Evolutionary conservation across 2,797 vertebrate species (phyloP).

Genomic region (Oreortyx pictus): DNA sequence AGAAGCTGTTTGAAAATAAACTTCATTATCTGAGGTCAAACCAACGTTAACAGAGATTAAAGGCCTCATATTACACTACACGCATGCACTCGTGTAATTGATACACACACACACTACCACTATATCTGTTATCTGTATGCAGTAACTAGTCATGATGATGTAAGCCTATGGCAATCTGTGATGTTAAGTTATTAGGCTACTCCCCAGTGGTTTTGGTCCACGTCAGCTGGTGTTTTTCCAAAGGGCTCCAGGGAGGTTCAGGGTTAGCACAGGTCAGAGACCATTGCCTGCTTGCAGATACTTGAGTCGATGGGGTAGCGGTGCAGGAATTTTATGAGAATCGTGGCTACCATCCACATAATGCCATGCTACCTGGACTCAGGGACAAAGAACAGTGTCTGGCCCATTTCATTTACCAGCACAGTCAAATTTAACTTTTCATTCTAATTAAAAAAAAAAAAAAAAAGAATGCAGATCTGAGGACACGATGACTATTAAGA

Average conservation of each 20-base stretch:
- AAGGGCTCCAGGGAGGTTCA: neutral
- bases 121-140: too few relatives aligned
- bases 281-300: neutral
- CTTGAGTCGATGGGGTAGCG: neutral
- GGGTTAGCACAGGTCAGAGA: neutral
- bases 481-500: neutral
- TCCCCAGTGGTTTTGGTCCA: neutral
- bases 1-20: neutral
- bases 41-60: neutral
- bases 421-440: neutral
- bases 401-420: neutral
- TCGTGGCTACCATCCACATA: accelerated
- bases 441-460: neutral
- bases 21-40: neutral
- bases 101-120: neutral
- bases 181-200: neutral
- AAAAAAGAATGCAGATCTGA: neutral
- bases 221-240: neutral
- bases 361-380: neutral
- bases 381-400: neutral
- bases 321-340: neutral
- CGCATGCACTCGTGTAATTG: accelerated
- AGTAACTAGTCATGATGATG: neutral
- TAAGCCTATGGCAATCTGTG: accelerated
- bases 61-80: neutral